A percentile compares a stretch with the other conserved stretches of the same genome.
Evolutionary conservation across 2,797 vertebrate species (phyloP).

Genomic region (Apodemus agrarius): DNA sequence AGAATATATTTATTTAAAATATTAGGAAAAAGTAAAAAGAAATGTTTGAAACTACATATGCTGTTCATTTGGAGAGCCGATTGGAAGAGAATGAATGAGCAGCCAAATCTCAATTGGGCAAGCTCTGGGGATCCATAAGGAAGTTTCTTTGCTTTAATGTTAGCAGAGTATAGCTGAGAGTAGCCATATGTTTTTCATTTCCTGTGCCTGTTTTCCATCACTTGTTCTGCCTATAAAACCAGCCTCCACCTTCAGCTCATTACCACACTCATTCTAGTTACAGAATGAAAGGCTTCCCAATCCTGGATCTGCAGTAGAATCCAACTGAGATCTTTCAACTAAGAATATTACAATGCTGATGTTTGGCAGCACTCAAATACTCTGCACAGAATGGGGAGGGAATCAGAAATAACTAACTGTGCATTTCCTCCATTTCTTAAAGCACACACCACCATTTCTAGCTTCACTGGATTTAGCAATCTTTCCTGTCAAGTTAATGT

Average conservation of each 20-base stretch:
- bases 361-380: not conserved
- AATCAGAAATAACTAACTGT: constrained; percentile 38
- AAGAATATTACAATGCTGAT: not conserved
- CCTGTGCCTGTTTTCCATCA: not conserved
- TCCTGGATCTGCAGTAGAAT: not conserved
- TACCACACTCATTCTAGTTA: not conserved
- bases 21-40: too few species aligned
- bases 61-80: not conserved
- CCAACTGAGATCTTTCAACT: not conserved
- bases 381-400: constrained; percentile 41
- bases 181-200: not conserved
- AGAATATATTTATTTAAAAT: too few species aligned
- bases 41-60: constrained; percentile 2
- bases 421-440: constrained; percentile 61
- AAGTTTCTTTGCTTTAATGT: not conserved
- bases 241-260: not conserved
- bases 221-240: not conserved
- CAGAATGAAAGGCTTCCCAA: not conserved
- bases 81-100: not conserved
- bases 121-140: not conserved
- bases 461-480: constrained; percentile 47
- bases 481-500: constrained; percentile 50
- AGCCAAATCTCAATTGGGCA: not conserved
- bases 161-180: not conserved
- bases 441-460: constrained; percentile 60